Evolutionary conservation across 2,113 vertebrate species (phyloP).

Genomic region (Sorex fumeus): DNA sequence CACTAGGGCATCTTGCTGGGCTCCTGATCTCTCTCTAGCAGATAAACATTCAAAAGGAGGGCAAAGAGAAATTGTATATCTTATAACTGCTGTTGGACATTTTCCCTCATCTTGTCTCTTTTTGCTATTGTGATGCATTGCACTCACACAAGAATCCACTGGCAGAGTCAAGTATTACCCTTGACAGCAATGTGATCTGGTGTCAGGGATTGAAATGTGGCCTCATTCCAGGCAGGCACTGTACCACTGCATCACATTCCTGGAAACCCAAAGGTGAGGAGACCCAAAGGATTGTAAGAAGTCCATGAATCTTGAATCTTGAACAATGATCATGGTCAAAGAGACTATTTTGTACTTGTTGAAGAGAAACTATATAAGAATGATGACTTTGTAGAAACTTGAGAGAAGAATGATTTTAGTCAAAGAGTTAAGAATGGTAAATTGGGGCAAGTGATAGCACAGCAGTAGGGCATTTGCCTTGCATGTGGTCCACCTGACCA

Average conservation of each 20-base stretch:
- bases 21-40: not conserved
- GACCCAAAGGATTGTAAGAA: slow-evolving; percentile 14
- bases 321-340: not conserved
- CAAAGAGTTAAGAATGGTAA: not conserved
- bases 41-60: not conserved
- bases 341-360: not conserved
- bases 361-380: not conserved
- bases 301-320: not conserved
- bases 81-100: not conserved
- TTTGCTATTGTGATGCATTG: too few relatives aligned
- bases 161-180: too few relatives aligned
- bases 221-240: too few relatives aligned
- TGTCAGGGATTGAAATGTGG: too few relatives aligned
- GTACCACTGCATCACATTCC: too few relatives aligned
- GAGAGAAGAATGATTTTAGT: slow-evolving; percentile 6
- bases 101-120: too few relatives aligned
- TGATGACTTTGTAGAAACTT: not conserved
- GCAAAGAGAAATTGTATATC: not conserved
- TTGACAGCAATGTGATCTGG: too few relatives aligned
- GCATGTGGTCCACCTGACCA: too few relatives aligned
- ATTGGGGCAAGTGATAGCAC: too few relatives aligned
- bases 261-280: not conserved
- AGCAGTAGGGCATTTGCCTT: too few relatives aligned
- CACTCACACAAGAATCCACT: too few relatives aligned
- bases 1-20: not conserved